Conservation (phyloP, 2,888 invertebrate genomes). For the Leptinotarsa tumamoca region DNA sequence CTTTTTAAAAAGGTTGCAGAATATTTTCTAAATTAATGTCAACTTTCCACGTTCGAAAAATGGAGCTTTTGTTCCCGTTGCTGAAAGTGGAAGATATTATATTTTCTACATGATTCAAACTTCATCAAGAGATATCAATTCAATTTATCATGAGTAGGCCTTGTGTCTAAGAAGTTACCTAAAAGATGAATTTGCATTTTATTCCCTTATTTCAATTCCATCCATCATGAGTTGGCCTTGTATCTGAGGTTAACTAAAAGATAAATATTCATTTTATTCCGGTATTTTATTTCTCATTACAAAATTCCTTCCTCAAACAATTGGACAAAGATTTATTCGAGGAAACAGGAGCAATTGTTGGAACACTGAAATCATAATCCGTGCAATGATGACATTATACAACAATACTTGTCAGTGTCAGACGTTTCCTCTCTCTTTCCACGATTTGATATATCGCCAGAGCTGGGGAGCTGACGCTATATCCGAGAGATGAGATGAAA, state of each 20-base stretch:
- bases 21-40: too few relatives aligned
- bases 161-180: too few relatives aligned
- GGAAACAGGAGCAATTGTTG: slow-evolving; percentile 54
- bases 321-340: slow-evolving; percentile 46
- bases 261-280: neutral
- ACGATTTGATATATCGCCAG: slow-evolving; percentile 57
- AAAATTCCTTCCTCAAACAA: slow-evolving; percentile 24
- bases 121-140: too few relatives aligned
- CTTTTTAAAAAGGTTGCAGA: too few relatives aligned
- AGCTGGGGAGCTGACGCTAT: slow-evolving; percentile 24
- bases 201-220: neutral
- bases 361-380: slow-evolving; percentile 60
- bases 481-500: slow-evolving; percentile 15
- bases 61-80: too few relatives aligned
- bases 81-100: too few relatives aligned
- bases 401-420: slow-evolving; percentile 62
- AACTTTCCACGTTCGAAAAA: too few relatives aligned
- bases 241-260: neutral
- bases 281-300: neutral
- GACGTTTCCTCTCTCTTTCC: slow-evolving; percentile 49
- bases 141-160: too few relatives aligned
- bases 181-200: too few relatives aligned
- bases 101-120: too few relatives aligned
- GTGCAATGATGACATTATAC: slow-evolving; percentile 57
- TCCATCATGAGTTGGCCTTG: neutral